Conservation (phyloP, 2,888 invertebrate genomes). For the Drosophila ezoana region DNA sequence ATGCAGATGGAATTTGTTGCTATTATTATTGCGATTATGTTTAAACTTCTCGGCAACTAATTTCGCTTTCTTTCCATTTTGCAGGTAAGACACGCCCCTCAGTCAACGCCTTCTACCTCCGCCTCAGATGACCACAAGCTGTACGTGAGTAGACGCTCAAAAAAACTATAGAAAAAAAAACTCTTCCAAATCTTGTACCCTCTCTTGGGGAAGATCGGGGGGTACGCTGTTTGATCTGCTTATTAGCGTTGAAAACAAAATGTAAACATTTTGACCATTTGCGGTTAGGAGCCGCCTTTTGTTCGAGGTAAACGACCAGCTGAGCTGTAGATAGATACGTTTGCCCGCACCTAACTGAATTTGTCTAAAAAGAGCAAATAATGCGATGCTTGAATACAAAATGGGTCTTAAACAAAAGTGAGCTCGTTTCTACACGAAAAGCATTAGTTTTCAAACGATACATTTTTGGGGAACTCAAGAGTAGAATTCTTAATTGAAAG, state of each 20-base stretch:
- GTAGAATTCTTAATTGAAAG: neutral
- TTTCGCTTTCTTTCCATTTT: conserved; percentile 55
- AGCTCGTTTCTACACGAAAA: neutral
- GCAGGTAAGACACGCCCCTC: conserved; percentile 61
- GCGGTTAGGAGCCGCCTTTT: conserved; percentile 38
- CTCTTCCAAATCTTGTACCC: conserved; percentile 18
- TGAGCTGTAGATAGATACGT: conserved; percentile 19
- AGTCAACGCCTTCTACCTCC: neutral
- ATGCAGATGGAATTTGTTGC: conserved; percentile 18
- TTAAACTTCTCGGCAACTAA: conserved; percentile 44
- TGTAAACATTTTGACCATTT: conserved; percentile 72
- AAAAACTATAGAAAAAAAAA: conserved; percentile 24
- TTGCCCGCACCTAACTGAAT: conserved; percentile 38
- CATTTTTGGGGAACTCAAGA: neutral
- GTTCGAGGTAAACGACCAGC: conserved; percentile 39
- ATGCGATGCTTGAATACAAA: conserved; percentile 24
- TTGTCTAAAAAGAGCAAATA: conserved; percentile 33
- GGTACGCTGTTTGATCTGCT: conserved; percentile 49
- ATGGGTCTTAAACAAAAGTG: conserved; percentile 12
- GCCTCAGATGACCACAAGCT: conserved; percentile 51
- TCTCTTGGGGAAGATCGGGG: neutral
- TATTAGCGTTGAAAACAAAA: conserved; percentile 67
- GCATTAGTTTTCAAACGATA: neutral
- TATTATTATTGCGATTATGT: conserved; percentile 40
- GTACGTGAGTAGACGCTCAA: conserved; percentile 62